Evolutionary conservation across 2,888 invertebrate species (phyloP).

Genomic region (Ophion ellenae): DNA sequence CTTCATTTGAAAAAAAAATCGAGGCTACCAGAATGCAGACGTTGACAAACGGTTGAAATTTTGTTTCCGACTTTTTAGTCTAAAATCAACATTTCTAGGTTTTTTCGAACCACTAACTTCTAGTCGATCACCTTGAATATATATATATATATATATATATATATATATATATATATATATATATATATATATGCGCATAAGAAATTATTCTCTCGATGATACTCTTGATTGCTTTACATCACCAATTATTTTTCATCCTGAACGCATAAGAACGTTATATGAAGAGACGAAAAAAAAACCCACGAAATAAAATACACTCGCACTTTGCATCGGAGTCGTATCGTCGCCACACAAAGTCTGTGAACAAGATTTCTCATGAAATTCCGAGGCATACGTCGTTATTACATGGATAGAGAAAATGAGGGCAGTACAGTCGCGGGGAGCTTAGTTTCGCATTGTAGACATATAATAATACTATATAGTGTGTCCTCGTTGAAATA

Average conservation of each 20-base stretch:
- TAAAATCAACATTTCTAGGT: too few species aligned
- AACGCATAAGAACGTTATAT: constrained; percentile 33
- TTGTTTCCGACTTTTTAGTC: too few species aligned
- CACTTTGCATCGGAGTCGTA: constrained; percentile 40
- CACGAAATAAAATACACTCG: not conserved
- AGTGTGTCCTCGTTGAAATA: not conserved
- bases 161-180: not conserved
- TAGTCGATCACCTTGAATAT: too few species aligned
- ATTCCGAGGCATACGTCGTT: constrained; percentile 42
- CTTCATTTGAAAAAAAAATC: too few species aligned
- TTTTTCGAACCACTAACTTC: too few species aligned
- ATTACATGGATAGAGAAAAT: constrained; percentile 15
- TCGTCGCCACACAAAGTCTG: constrained; percentile 13
- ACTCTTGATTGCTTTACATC: constrained; percentile 54
- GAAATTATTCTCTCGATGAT: constrained; percentile 55
- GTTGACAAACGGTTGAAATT: too few species aligned
- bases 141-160: constrained; percentile 7
- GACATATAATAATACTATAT: not conserved
- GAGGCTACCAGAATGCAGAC: too few species aligned
- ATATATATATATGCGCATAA: constrained; percentile 29
- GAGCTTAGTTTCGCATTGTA: not conserved
- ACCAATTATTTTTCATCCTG: constrained; percentile 45
- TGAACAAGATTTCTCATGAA: constrained; percentile 22
- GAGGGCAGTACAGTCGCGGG: not conserved
- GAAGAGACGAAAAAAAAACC: not conserved